Evolutionary conservation across 2,888 invertebrate species (phyloP).

Genomic region (Catocala sponsa): DNA sequence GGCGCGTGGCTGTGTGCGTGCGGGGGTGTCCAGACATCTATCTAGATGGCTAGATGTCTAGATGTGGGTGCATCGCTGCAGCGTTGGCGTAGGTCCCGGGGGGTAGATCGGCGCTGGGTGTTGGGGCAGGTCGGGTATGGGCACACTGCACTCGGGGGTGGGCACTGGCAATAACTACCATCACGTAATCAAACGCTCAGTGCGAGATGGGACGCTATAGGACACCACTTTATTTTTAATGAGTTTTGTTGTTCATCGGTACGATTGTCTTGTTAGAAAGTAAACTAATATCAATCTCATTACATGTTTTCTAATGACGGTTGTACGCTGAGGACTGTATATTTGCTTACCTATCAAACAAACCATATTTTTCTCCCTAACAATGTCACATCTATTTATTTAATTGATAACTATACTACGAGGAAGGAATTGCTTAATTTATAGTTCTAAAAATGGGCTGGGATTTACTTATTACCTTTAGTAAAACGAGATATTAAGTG

Average conservation of each 20-base stretch:
- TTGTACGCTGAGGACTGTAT: too few relatives aligned
- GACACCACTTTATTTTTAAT: constrained; percentile 63
- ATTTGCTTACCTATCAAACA: too few relatives aligned
- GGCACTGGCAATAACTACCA: constrained; percentile 56
- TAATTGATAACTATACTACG: too few relatives aligned
- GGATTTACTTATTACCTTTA: too few relatives aligned
- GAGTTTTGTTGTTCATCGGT: constrained; percentile 54
- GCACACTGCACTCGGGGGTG: constrained; percentile 33
- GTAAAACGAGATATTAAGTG: too few relatives aligned
- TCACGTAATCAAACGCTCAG: constrained; percentile 73
- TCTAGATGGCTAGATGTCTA: constrained; percentile 71
- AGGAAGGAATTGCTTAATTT: too few relatives aligned
- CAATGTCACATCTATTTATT: too few relatives aligned
- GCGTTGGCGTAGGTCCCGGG: constrained; percentile 81
- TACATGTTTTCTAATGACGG: too few relatives aligned
- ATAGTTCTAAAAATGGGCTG: too few relatives aligned
- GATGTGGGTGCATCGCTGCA: constrained; percentile 82
- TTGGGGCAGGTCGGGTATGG: constrained; percentile 54
- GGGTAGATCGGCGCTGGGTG: constrained; percentile 61
- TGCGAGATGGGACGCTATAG: constrained; percentile 51
- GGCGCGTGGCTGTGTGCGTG: constrained; percentile 35
- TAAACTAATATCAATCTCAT: neutral
- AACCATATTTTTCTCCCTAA: too few relatives aligned
- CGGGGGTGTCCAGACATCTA: constrained; percentile 58
- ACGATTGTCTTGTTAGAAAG: neutral